phyloP scores from a whole-genome alignment of 2,797 vertebrate species.

The Arnoldichthys spilopterus region DNA sequence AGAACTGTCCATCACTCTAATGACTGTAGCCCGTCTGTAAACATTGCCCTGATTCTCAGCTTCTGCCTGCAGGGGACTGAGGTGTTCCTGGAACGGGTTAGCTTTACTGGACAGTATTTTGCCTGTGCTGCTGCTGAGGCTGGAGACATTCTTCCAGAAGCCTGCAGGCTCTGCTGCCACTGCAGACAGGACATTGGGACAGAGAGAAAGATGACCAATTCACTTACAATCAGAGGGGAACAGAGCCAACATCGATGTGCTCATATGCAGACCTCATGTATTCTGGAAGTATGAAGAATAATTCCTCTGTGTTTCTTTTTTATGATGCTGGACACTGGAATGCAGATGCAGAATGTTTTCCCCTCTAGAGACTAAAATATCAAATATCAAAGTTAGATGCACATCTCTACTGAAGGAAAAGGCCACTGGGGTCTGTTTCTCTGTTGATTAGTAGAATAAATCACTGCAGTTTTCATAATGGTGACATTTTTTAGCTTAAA shows the following conservation, averaged over 20 bases:
- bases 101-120: conserved; percentile 88
- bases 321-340: not conserved
- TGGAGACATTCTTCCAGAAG: conserved; percentile 69
- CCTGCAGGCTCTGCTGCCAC: not conserved
- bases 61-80: conserved; percentile 79
- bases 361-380: too few species aligned
- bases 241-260: not conserved
- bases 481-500: not conserved
- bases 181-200: conserved; percentile 21
- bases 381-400: too few species aligned
- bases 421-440: not conserved
- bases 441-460: not conserved
- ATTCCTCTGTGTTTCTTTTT: not conserved
- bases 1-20: not conserved
- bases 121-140: conserved; percentile 80
- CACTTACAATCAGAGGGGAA: not conserved
- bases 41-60: not conserved
- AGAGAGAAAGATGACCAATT: conserved; percentile 25
- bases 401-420: too few species aligned
- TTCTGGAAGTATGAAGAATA: not conserved
- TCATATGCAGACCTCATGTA: not conserved
- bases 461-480: not conserved
- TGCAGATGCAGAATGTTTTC: not conserved
- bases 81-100: conserved; percentile 88
- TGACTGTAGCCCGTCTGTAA: not conserved